Percentiles rank a stretch among this genome's conserved stretches.
Evolutionary conservation across 2,888 invertebrate species (phyloP).

Genomic region (Oscheius myriophilus): DNA sequence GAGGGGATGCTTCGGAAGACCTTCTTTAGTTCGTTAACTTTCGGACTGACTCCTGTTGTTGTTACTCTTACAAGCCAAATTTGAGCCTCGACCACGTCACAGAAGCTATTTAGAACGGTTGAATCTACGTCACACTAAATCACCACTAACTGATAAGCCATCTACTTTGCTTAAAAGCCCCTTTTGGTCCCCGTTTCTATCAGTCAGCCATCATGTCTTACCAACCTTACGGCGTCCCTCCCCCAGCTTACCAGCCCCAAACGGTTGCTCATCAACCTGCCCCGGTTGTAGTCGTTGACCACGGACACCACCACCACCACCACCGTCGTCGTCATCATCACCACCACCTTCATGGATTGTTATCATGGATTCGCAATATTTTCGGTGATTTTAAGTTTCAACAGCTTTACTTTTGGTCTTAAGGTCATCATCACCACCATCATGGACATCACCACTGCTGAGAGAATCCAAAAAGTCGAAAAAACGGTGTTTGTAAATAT

Average conservation of each 20-base stretch:
- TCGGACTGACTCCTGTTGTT: too few species aligned
- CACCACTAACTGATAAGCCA: constrained; percentile 15
- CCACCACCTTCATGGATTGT: too few species aligned
- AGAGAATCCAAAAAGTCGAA: too few species aligned
- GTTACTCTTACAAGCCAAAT: too few species aligned
- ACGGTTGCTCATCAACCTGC: not conserved
- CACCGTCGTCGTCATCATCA: constrained; percentile 6
- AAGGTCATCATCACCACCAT: not conserved
- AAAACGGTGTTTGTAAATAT: too few species aligned
- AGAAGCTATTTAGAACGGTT: too few species aligned
- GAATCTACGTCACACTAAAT: too few species aligned
- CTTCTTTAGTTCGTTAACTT: too few species aligned
- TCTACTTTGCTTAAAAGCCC: constrained; percentile 2
- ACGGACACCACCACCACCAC: constrained; percentile 11
- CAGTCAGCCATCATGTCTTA: constrained; percentile 17
- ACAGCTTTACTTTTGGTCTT: not conserved
- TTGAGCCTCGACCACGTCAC: too few species aligned
- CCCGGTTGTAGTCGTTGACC: constrained; percentile 1
- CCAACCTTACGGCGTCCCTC: constrained; percentile 16
- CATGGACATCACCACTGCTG: constrained; percentile 1
- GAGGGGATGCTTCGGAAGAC: too few species aligned
- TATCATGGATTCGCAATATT: not conserved
- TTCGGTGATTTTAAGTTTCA: not conserved
- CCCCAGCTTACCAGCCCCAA: constrained; percentile 2
- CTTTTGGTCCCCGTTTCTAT: not conserved